Percentiles rank a stretch among this genome's conserved stretches.
phyloP scores from a whole-genome alignment of 2,888 invertebrate genomes.

The Leptothorax acervorum region DNA sequence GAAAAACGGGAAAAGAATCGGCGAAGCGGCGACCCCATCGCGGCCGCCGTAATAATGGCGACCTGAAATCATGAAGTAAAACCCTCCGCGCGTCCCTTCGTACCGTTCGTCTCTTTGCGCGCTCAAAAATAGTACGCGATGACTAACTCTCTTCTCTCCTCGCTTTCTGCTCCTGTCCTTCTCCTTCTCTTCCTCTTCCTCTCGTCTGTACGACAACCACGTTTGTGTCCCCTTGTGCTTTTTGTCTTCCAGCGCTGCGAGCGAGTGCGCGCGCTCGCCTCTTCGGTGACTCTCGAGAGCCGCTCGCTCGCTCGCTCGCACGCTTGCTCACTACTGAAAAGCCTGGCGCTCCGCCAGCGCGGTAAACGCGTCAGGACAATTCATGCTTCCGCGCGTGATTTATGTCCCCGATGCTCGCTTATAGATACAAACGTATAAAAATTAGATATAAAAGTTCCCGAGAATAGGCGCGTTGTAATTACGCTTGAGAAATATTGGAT shows the following conservation, averaged over 20 bases:
- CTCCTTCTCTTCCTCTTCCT: constrained; percentile 40
- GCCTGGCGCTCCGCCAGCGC: constrained; percentile 67
- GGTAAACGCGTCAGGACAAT: constrained; percentile 65
- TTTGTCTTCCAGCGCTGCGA: constrained; percentile 13
- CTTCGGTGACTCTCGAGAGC: constrained; percentile 48
- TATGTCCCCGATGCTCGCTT: constrained; percentile 27
- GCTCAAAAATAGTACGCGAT: constrained; percentile 80
- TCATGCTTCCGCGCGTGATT: constrained; percentile 49
- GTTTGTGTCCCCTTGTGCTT: constrained; percentile 50
- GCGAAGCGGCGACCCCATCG: constrained; percentile 27
- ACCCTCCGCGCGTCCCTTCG: constrained; percentile 63
- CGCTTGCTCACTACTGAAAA: constrained; percentile 61
- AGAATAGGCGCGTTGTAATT: neutral
- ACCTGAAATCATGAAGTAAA: constrained; percentile 83
- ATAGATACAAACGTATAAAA: constrained; percentile 12
- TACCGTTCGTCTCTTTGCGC: constrained; percentile 79
- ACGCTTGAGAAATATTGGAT: neutral
- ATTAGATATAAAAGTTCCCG: neutral
- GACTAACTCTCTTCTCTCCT: constrained; percentile 68
- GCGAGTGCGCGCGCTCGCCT: constrained; percentile 19
- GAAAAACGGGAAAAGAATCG: constrained; percentile 36
- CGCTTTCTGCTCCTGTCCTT: constrained; percentile 57
- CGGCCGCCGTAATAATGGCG: constrained; percentile 66
- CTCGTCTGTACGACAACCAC: constrained; percentile 25
- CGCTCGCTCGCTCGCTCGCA: constrained; percentile 4